These are phyloP conservation scores for Propithecus deckenii DNA, from an alignment of 2,797 vertebrate species.

Conservation along the genomic window DNA sequence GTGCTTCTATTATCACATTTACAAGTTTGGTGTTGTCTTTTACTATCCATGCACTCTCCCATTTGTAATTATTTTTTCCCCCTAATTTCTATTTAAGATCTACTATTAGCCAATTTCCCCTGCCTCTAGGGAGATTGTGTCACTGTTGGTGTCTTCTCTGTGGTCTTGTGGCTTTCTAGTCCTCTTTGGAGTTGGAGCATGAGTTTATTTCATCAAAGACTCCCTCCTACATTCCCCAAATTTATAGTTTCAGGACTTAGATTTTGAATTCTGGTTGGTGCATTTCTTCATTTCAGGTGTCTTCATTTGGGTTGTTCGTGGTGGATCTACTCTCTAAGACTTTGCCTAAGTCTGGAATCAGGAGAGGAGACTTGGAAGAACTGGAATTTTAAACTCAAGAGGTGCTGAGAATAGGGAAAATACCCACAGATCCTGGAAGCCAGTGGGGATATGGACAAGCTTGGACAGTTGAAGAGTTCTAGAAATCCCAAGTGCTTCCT, in stretches of 20 bases:
- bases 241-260: not conserved
- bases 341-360: not conserved
- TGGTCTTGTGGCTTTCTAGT: not conserved
- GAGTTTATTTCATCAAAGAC: not conserved
- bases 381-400: not conserved
- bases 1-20: not conserved
- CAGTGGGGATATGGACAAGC: not conserved
- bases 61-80: not conserved
- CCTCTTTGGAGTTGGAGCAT: not conserved
- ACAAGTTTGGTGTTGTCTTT: not conserved
- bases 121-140: not conserved
- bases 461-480: not conserved
- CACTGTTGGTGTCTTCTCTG: not conserved
- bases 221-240: not conserved
- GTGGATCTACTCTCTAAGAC: not conserved
- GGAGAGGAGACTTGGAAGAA: not conserved
- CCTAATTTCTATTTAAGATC: not conserved
- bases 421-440: not conserved
- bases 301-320: not conserved
- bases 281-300: not conserved
- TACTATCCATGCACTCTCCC: not conserved
- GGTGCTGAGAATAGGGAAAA: not conserved
- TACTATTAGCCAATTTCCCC: not conserved
- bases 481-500: not conserved
- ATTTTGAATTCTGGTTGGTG: not conserved